phyloP scores from a whole-genome alignment of 2,888 invertebrate genomes.

The Epinotia ramella region DNA sequence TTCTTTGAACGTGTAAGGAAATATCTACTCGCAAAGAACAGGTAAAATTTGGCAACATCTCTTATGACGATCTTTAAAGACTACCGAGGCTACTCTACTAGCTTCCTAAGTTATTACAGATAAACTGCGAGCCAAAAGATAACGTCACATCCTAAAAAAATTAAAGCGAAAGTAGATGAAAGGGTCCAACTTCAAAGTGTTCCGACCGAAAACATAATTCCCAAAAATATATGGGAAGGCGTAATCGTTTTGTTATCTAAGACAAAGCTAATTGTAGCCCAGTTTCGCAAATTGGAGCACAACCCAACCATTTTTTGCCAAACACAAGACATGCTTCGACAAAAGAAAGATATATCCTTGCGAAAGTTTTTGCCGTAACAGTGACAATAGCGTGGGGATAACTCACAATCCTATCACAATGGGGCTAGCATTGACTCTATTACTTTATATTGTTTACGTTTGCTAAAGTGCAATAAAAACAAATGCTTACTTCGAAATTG shows the following conservation, averaged over 20 bases:
- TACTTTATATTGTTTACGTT: slow-evolving; percentile 37
- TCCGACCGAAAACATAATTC: slow-evolving; percentile 61
- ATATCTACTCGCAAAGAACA: not conserved
- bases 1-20: not conserved
- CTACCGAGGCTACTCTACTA: slow-evolving; percentile 28
- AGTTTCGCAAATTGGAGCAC: slow-evolving; percentile 75
- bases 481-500: slow-evolving; percentile 40
- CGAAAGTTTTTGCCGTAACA: slow-evolving; percentile 71
- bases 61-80: slow-evolving; percentile 4
- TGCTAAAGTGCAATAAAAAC: slow-evolving; percentile 37
- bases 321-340: slow-evolving; percentile 63
- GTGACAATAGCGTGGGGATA: slow-evolving; percentile 68
- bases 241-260: slow-evolving; percentile 68
- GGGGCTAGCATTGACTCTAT: slow-evolving; percentile 45
- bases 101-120: slow-evolving; percentile 9
- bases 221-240: slow-evolving; percentile 26
- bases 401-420: slow-evolving; percentile 65
- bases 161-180: slow-evolving; percentile 74
- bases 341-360: slow-evolving; percentile 70
- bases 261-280: slow-evolving; percentile 69
- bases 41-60: slow-evolving; percentile 4
- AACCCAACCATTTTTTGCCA: slow-evolving; percentile 68
- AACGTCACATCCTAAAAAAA: slow-evolving; percentile 58
- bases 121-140: slow-evolving; percentile 20
- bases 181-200: slow-evolving; percentile 65